Conservation (phyloP, 2,888 invertebrate genomes). For the Myopa testacea region DNA sequence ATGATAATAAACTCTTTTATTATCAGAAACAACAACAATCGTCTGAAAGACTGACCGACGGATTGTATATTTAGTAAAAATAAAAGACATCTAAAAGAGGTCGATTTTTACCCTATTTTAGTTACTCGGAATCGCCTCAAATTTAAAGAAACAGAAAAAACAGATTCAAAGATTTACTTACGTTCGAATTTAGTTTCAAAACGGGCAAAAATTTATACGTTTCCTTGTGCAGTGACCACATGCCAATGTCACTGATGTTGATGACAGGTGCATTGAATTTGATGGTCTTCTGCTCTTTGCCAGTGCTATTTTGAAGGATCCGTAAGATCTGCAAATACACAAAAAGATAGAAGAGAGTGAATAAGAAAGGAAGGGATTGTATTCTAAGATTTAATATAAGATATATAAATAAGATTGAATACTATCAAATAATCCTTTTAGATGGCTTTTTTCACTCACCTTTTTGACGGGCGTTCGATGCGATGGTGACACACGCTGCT, state of each 20-base stretch:
- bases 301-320: constrained; percentile 47
- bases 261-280: constrained; percentile 47
- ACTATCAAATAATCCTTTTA: too few species aligned
- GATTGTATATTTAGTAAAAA: too few species aligned
- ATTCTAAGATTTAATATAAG: neutral
- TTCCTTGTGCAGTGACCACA: constrained; percentile 49
- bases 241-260: constrained; percentile 50
- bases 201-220: constrained; percentile 57
- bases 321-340: constrained; percentile 47
- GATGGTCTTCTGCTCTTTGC: constrained; percentile 48
- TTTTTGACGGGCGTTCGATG: constrained; percentile 45
- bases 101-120: too few species aligned
- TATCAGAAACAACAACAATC: too few species aligned
- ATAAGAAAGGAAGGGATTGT: neutral
- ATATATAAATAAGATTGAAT: too few species aligned
- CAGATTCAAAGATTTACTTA: constrained; percentile 41
- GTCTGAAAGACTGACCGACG: too few species aligned
- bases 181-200: constrained; percentile 49
- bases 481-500: constrained; percentile 15
- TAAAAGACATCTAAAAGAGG: too few species aligned
- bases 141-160: too few species aligned
- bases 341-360: constrained; percentile 26
- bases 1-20: too few species aligned
- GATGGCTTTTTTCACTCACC: constrained; percentile 32
- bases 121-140: too few species aligned